Conservation (phyloP, 2,888 invertebrate genomes). For the Tupiocoris notatus region DNA sequence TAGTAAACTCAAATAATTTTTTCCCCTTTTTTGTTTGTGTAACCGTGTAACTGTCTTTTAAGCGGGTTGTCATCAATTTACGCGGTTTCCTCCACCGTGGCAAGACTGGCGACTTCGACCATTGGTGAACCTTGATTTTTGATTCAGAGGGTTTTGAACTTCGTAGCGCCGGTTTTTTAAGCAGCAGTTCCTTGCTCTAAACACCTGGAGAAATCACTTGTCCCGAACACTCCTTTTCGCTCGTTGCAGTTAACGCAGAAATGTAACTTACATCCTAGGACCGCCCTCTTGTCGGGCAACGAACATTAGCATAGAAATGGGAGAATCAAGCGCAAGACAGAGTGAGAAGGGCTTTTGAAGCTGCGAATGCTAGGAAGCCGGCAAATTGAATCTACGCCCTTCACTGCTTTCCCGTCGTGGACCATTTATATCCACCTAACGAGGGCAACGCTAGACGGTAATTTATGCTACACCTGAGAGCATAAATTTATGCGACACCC, state of each 20-base stretch:
- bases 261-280: background rate
- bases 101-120: too few species aligned
- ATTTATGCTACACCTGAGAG: background rate
- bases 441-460: background rate
- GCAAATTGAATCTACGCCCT: conserved; percentile 2
- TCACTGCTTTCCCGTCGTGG: background rate
- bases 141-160: too few species aligned
- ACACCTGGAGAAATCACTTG: background rate
- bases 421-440: background rate
- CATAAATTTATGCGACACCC: conserved; percentile 26
- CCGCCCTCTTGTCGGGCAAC: background rate
- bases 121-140: too few species aligned
- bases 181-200: too few species aligned
- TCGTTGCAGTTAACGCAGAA: background rate
- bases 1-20: too few species aligned
- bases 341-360: background rate
- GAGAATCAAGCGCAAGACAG: background rate
- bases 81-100: too few species aligned
- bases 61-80: too few species aligned
- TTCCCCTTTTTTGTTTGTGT: too few species aligned
- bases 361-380: background rate
- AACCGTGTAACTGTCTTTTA: too few species aligned
- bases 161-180: too few species aligned
- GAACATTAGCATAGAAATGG: conserved; percentile 9
- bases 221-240: background rate